Evolutionary conservation across 2,888 invertebrate genomes (phyloP).

Genomic region (Thalpophila matura): DNA sequence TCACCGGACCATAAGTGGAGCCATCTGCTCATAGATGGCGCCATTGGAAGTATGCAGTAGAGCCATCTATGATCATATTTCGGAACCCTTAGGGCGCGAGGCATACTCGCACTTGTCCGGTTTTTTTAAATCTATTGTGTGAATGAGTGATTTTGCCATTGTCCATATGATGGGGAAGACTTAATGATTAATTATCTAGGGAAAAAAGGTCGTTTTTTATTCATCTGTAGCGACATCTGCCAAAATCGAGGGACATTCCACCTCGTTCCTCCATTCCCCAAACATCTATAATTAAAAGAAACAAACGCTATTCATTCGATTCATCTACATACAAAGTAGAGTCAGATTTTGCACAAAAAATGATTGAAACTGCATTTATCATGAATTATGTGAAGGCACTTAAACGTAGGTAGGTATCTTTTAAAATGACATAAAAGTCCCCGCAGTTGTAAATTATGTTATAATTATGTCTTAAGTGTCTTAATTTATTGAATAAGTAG

Average conservation of each 20-base stretch:
- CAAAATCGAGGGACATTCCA: too few species aligned
- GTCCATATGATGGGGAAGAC: slow-evolving; percentile 5
- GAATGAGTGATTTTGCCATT: slow-evolving; percentile 2
- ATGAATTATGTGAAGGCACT: background rate
- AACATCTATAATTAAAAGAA: slow-evolving; percentile 21
- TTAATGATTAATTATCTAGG: slow-evolving; percentile 4
- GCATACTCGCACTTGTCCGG: too few species aligned
- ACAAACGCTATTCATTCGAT: slow-evolving; percentile 8
- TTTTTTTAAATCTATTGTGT: slow-evolving; percentile 13
- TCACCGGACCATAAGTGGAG: too few species aligned
- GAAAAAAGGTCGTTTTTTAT: slow-evolving; percentile 11
- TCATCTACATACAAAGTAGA: slow-evolving; percentile 32
- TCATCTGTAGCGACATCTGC: too few species aligned
- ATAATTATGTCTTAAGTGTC: slow-evolving; percentile 22
- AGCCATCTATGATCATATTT: too few species aligned
- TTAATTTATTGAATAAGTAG: background rate
- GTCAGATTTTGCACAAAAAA: slow-evolving; percentile 1
- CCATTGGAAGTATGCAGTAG: too few species aligned
- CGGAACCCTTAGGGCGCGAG: too few species aligned
- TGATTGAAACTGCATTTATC: slow-evolving; percentile 1
- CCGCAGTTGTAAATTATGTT: background rate
- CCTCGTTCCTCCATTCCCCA: too few species aligned
- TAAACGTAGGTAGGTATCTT: background rate
- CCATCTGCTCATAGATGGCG: too few species aligned
- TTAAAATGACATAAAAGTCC: too few species aligned